Evolutionary conservation across 2,888 invertebrate species (phyloP), one percentile per base, ranked within the genome.

Genomic region (Pantelozetes paolii): DNA sequence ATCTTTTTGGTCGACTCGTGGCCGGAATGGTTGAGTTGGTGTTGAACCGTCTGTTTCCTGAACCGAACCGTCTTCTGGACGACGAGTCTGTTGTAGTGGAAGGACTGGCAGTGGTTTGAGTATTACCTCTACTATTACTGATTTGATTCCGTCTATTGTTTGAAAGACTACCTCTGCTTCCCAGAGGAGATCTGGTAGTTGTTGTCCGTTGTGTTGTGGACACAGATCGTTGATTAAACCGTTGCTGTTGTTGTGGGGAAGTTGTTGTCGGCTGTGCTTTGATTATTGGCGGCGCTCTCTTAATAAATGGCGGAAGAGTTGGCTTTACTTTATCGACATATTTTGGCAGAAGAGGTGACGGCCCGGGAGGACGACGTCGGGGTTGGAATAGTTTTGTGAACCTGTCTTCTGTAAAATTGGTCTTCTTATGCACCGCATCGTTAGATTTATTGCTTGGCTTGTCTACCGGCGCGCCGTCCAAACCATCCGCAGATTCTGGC

Each of bases 281-380:
- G 0, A 73, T 32, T 6, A 69, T 28, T 15, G 73, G 73, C 13
- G 69, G 73, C 11, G 73, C 50, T 23, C 20, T 70, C 54, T 74
- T 74, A 9, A 74, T 74, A 32, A 74, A 74, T 23, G 74, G 54
- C 1, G 74, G 74, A 5, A 74, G 26, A 20, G 74, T 74, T 42
- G 74, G 74, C 28, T 74, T 74, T 3, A 57, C 50, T n/a, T 70
- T 70, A 0, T 8, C 15, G 13, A 20, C 20, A 26, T 18, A 15
- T 40, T 71, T 69, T 20, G 74, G 57, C 28, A 48, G 15, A 15
- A 74, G 54, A 1, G 32, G 50, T 20, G 45, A 48, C 15, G 42
- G 26, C 18, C 30, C 11, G 9, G 45, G 48, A 3, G 11, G 42
- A 30, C 30, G 26, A 23, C 28, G 45, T 26, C 74, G 57, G 6